These are phyloP conservation scores for Zhuqinia jingwanae DNA, from an alignment of 2,888 invertebrate species.

Conservation along the genomic window DNA sequence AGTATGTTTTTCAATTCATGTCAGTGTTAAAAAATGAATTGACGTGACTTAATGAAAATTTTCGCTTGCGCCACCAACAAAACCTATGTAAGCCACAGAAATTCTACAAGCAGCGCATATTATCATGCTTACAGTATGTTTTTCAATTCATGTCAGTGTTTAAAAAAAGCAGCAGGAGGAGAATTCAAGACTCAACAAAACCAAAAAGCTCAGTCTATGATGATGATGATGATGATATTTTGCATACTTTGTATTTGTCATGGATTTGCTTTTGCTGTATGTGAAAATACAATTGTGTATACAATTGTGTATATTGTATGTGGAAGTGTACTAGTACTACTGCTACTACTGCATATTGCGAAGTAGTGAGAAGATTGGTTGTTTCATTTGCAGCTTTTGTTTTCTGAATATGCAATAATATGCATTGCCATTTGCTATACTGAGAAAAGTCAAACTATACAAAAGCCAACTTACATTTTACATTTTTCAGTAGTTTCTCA, in stretches of 20 bases:
- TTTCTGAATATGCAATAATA: too few relatives aligned
- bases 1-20: slow-evolving; percentile 20
- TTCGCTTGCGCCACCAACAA: neutral
- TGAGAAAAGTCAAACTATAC: neutral
- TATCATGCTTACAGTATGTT: too few relatives aligned
- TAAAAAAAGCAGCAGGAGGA: neutral
- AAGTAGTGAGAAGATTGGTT: too few relatives aligned
- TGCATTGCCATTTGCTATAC: slow-evolving; percentile 15
- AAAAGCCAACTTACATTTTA: neutral
- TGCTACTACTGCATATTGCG: too few relatives aligned
- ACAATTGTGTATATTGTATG: too few relatives aligned
- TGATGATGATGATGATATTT: too few relatives aligned
- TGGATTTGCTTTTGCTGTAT: too few relatives aligned
- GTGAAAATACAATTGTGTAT: too few relatives aligned
- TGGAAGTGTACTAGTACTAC: too few relatives aligned
- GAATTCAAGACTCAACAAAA: slow-evolving; percentile 3
- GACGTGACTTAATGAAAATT: slow-evolving; percentile 31
- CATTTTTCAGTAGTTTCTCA: neutral
- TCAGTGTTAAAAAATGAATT: slow-evolving; percentile 11
- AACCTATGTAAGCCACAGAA: too few relatives aligned
- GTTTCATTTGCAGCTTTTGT: neutral
- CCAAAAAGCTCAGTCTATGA: neutral
- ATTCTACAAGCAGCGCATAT: neutral
- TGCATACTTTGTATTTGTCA: too few relatives aligned
- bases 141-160: slow-evolving; percentile 9